A percentile compares a stretch with the other conserved stretches of the same genome.
phyloP scores from a whole-genome alignment of 2,888 invertebrate species.

The Sphaerophoria taeniata region DNA sequence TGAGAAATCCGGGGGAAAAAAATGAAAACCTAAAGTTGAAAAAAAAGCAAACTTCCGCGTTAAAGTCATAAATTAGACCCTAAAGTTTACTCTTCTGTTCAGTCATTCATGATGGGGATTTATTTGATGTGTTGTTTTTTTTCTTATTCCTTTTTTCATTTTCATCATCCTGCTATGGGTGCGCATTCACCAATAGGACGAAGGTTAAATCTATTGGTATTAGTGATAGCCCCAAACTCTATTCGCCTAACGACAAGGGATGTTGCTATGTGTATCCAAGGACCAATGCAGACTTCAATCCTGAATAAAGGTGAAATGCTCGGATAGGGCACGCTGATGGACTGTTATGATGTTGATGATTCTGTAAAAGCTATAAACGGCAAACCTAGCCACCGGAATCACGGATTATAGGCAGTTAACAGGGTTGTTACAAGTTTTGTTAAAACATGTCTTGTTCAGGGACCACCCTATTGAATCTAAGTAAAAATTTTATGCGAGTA shows the following conservation, averaged over 20 bases:
- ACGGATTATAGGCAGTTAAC: conserved; percentile 18
- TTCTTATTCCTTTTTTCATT: conserved; percentile 12
- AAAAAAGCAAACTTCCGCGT: conserved; percentile 62
- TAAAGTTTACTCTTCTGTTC: conserved; percentile 68
- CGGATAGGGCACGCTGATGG: conserved; percentile 26
- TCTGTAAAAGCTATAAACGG: conserved; percentile 6
- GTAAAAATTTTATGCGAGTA: too few species aligned
- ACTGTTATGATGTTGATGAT: conserved; percentile 34
- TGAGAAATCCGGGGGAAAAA: conserved; percentile 13
- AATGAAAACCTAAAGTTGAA: conserved; percentile 22
- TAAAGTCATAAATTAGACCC: conserved; percentile 72
- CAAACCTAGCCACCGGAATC: conserved; percentile 17
- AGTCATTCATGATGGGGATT: conserved; percentile 65
- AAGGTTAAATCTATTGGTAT: conserved; percentile 66
- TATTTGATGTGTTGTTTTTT: conserved; percentile 34
- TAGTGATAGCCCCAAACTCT: conserved; percentile 24
- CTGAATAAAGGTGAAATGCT: conserved; percentile 64
- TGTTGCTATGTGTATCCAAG: conserved; percentile 55
- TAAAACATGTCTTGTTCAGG: not conserved
- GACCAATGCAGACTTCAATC: conserved; percentile 34
- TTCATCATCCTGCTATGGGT: conserved; percentile 35
- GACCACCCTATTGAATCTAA: not conserved
- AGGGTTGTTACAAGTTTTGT: conserved; percentile 14
- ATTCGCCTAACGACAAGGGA: not conserved
- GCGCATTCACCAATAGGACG: conserved; percentile 54